Evolutionary conservation across 2,888 invertebrate genomes (phyloP).

Genomic region (Trichogramma evanescens): DNA sequence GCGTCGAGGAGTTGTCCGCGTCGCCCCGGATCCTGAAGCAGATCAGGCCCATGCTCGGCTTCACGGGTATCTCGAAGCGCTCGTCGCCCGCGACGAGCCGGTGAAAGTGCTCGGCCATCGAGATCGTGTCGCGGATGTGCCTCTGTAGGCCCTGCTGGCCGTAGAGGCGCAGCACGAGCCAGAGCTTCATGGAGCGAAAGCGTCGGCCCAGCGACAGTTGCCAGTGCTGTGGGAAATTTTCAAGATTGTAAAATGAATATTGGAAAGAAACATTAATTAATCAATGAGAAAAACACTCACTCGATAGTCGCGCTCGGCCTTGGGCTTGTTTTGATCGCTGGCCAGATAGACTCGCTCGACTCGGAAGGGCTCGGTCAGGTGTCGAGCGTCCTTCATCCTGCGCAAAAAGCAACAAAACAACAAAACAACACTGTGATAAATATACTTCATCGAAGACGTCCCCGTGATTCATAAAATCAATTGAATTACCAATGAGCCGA

Average conservation of each 20-base stretch:
- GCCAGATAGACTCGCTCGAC: constrained; percentile 85
- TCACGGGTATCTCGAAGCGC: constrained; percentile 71
- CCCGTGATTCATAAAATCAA: no score
- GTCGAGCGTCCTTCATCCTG: constrained; percentile 72
- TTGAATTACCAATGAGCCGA: constrained; percentile 71
- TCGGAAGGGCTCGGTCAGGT: constrained; percentile 77
- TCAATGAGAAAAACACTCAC: background rate
- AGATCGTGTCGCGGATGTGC: constrained; percentile 68
- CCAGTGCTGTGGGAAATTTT: constrained; percentile 59
- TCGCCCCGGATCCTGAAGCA: constrained; percentile 78
- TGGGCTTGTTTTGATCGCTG: constrained; percentile 57
- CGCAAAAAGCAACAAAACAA: constrained; percentile 5
- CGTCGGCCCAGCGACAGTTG: constrained; percentile 79
- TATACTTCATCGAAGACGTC: background rate
- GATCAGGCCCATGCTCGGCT: constrained; percentile 72
- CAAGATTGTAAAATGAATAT: background rate
- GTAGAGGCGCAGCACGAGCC: constrained; percentile 79
- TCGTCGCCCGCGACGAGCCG: constrained; percentile 61
- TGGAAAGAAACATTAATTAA: background rate
- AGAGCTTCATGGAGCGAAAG: constrained; percentile 85
- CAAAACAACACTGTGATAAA: background rate
- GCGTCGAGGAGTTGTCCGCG: constrained; percentile 65
- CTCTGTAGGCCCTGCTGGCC: constrained; percentile 74
- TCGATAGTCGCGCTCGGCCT: constrained; percentile 43
- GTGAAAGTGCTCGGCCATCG: constrained; percentile 72